These are phyloP conservation scores for Molothrus ater DNA, from an alignment of 2,797 vertebrate species.

Conservation along the genomic window DNA sequence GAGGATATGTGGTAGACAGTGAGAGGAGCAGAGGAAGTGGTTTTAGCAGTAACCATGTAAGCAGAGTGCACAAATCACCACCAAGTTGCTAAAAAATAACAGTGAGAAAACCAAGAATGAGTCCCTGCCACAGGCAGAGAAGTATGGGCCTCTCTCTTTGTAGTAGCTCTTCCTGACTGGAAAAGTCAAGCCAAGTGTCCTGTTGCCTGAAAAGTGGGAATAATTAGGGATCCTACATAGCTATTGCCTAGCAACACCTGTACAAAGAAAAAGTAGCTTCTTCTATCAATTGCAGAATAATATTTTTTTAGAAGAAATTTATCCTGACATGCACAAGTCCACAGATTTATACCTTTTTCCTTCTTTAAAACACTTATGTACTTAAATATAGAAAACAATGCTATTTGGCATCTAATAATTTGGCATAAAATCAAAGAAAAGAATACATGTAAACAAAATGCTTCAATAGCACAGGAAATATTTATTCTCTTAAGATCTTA, in stretches of 20 bases:
- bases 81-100: background rate
- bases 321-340: background rate
- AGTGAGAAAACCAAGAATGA: rapidly evolving
- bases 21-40: background rate
- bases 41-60: background rate
- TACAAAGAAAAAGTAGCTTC: background rate
- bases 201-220: background rate
- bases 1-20: background rate
- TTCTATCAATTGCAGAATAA: background rate
- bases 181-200: background rate
- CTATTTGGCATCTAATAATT: background rate
- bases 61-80: background rate
- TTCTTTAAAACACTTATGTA: background rate
- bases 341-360: background rate
- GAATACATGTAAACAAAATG: background rate
- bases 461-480: background rate
- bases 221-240: background rate
- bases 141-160: too few species aligned
- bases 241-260: background rate
- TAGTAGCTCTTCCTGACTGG: background rate
- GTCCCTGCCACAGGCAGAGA: background rate
- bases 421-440: background rate
- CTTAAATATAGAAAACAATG: background rate
- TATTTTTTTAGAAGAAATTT: background rate
- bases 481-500: background rate